Base-by-base conservation (phyloP, 37 sponge, comb jelly and placozoan genomes). In the Aplysina aerophoba region DNA sequence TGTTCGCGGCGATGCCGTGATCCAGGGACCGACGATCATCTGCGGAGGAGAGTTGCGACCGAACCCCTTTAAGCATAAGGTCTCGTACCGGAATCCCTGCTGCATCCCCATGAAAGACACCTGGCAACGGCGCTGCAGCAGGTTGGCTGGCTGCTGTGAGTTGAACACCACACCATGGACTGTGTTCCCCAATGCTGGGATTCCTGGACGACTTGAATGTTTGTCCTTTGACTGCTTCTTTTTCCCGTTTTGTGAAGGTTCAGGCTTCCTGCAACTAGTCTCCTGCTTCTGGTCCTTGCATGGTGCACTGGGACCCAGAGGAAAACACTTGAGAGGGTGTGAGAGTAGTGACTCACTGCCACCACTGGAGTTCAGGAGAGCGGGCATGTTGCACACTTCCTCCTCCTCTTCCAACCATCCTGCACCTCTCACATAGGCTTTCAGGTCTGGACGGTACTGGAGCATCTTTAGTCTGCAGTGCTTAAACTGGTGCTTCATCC, bases 1-100 rank as follows among this genome's bases (percentile, higher is more conserved):
- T n/a, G 11, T 13, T 5, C 27, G 28, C 27, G 4, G 11, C 4
- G 64, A 28, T 11, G 78, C 41, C 41, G 78, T 35, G 27, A 82
- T 82, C 83, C 83, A 82, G 15, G 83, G 83, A 17, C 65, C 83
- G 22, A 59, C 40, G 25, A 82, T 50, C 36, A 36, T 75, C 54
- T 41, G 53, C 15, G 78, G n/a, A 17, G 44, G 37, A 75, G 33
- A 31, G 53, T 36, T 75, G 13, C 78, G 16, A 2, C 55, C 62
- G 55, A 37, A 55, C 13, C 84, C 84, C 25, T 67, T 12, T 13
- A 83, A 31, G 38, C 55, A 83, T 0, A 83, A 31, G 20, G 84
- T 68, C 53, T 83, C 84, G 38, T 68, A 83, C 19, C 84, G 35
- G 55, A 83, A 83, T 40, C 71, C 71, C 15, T n/a, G 5, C 62